Base-by-base conservation (phyloP, 2,797 vertebrate genomes). In the Smutsia gigantea region DNA sequence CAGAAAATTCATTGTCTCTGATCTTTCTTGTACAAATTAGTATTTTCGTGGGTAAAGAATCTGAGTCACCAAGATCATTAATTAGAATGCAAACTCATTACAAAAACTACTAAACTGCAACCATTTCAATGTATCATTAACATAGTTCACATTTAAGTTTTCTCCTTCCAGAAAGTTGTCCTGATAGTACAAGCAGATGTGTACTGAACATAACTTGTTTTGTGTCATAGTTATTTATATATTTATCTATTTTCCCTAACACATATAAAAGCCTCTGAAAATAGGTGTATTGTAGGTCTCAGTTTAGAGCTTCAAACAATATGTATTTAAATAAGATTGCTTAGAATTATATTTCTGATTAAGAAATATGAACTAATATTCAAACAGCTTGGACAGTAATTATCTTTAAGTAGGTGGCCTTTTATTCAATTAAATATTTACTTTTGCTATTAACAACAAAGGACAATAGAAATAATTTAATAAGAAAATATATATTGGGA, bases 41-140 rank as follows among this genome's bases (percentile, higher is more conserved):
- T 69, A n/a, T 79, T 49, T 91, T 7, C 37, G 23, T 9, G 15
- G 78, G 25, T 34, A 85, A 87, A 77, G 96, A 17, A 13, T 59
- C 13, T 95, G 74, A 94, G 25, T 94, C 77, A 97, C 55, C 2
- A 7, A 75, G 4, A 23, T 49, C 21, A 87, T 72, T 86, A 82
- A 86, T 63, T 74, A 90, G 37, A 87, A 86, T 79, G 14, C 23
- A 91, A 86, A 86, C 90, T 85, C 14, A 42, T 96, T 96, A 91
- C 0, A 51, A 82, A 46, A 85, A 82, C 17, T 64, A 92, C 23
- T 85, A 64, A 88, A 21, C 51, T 57, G 1, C 2, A 86, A 25
- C 14, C 46, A 42, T 72, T 49, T 42, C 79, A 21, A 74, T 83
- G 14, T 88, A 64, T 69, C 11, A n/a, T 69, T n/a, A 82, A 42